Percentiles rank a stretch among this genome's conserved stretches.
phyloP scores from a whole-genome alignment of 2,113 vertebrate species.

The Motacilla tschutschensis region DNA sequence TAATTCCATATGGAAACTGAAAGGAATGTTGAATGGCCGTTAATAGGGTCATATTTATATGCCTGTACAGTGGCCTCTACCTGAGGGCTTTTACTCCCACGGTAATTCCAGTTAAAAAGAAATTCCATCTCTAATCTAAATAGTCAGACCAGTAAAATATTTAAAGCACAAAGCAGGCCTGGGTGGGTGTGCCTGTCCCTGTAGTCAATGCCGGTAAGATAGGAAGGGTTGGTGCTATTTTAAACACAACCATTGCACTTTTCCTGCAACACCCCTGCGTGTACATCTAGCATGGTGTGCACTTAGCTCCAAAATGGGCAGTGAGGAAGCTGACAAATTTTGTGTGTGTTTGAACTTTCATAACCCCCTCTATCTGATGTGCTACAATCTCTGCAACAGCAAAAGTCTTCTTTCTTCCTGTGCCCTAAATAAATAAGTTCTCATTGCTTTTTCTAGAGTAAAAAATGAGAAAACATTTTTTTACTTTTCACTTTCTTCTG shows the following conservation, averaged over 20 bases:
- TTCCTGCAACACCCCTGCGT: not conserved
- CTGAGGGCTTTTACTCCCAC: not conserved
- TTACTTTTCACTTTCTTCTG: not conserved
- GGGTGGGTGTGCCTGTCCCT: not conserved
- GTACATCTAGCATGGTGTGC: not conserved
- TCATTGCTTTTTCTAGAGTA: not conserved
- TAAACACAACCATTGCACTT: slow-evolving; percentile 10
- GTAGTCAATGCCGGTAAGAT: not conserved
- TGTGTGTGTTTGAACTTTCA: not conserved
- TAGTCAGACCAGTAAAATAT: not conserved
- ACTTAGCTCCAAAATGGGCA: not conserved
- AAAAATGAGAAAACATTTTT: not conserved
- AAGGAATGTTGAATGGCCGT: not conserved
- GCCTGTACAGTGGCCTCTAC: not conserved
- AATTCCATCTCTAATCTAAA: not conserved
- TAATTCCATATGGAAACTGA: not conserved
- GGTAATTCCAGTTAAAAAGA: not conserved
- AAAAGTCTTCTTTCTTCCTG: not conserved
- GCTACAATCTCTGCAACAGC: not conserved
- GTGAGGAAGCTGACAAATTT: not conserved
- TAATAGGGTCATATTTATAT: not conserved
- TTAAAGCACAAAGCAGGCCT: not conserved
- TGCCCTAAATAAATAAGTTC: not conserved
- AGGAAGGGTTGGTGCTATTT: slow-evolving; percentile 18
- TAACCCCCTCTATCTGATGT: not conserved